phyloP scores from a whole-genome alignment of 1,140 invertebrate genomes.

The Drosophila miranda region DNA sequence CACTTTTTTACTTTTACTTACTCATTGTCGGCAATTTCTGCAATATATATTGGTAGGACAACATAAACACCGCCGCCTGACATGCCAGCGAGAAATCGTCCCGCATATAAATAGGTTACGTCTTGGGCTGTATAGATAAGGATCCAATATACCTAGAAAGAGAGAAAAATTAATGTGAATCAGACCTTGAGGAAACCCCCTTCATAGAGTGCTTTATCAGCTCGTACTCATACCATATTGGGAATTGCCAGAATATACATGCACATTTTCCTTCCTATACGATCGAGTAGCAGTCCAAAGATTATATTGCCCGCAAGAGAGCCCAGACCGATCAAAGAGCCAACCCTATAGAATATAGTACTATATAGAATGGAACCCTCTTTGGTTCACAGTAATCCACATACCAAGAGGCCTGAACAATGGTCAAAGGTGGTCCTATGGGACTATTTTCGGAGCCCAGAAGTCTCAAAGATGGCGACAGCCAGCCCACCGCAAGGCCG shows the following conservation, averaged over 20 bases:
- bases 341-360: conserved; percentile 33
- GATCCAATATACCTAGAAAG: conserved; percentile 61
- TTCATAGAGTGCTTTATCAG: background rate
- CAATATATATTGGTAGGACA: conserved; percentile 64
- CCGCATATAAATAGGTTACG: conserved; percentile 73
- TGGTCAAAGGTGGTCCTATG: conserved; percentile 39
- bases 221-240: conserved; percentile 50
- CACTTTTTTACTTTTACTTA: conserved; percentile 42
- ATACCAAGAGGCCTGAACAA: conserved; percentile 67
- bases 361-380: too few species aligned
- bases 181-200: conserved; percentile 20
- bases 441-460: conserved; percentile 53
- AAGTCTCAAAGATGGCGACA: conserved; percentile 53
- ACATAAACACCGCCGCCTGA: conserved; percentile 69
- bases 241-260: conserved; percentile 69
- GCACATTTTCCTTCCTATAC: conserved; percentile 62
- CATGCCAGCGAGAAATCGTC: conserved; percentile 80
- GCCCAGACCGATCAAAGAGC: conserved; percentile 62
- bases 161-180: conserved; percentile 16
- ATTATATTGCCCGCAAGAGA: conserved; percentile 61
- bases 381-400: background rate
- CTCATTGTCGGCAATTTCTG: conserved; percentile 74
- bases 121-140: conserved; percentile 63
- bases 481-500: conserved; percentile 63
- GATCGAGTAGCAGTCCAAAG: conserved; percentile 63